Evolutionary conservation across 2,888 invertebrate genomes (phyloP).

Genomic region (Nymphalis polychloros): DNA sequence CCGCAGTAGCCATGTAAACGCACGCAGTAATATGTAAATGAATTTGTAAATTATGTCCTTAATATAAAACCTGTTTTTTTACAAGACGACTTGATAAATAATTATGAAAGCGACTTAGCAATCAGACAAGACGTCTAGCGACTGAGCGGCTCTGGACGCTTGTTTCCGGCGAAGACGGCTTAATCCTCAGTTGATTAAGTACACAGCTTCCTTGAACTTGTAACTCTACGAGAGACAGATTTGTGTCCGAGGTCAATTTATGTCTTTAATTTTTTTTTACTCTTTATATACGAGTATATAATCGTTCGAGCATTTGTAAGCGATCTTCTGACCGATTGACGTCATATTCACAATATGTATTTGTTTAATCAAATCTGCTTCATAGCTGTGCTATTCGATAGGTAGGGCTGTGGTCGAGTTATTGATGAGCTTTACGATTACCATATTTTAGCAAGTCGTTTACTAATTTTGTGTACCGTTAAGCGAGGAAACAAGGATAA

Average conservation of each 20-base stretch:
- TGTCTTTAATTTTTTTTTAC: not conserved
- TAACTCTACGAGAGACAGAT: conserved; percentile 7
- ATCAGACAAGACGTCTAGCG: conserved; percentile 23
- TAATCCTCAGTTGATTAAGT: conserved; percentile 52
- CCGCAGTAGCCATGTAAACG: no score
- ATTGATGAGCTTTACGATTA: no score
- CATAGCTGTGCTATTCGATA: no score
- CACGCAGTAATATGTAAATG: no score
- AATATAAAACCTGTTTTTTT: not conserved
- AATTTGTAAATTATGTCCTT: not conserved
- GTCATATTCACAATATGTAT: no score
- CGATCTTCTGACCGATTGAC: no score
- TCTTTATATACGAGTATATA: not conserved
- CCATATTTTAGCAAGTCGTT: no score
- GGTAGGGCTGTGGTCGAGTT: no score
- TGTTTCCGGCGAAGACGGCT: conserved; percentile 46
- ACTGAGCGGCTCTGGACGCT: conserved; percentile 47
- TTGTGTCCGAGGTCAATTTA: conserved; percentile 1
- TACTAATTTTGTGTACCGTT: no score
- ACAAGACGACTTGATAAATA: conserved; percentile 18
- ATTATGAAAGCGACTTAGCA: conserved; percentile 21
- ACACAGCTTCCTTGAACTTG: conserved; percentile 36
- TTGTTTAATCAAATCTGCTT: no score
- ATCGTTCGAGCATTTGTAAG: no score
- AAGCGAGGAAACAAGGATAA: no score